Evolutionary conservation across 2,797 vertebrate genomes (phyloP).

Genomic region (Tapera naevia): DNA sequence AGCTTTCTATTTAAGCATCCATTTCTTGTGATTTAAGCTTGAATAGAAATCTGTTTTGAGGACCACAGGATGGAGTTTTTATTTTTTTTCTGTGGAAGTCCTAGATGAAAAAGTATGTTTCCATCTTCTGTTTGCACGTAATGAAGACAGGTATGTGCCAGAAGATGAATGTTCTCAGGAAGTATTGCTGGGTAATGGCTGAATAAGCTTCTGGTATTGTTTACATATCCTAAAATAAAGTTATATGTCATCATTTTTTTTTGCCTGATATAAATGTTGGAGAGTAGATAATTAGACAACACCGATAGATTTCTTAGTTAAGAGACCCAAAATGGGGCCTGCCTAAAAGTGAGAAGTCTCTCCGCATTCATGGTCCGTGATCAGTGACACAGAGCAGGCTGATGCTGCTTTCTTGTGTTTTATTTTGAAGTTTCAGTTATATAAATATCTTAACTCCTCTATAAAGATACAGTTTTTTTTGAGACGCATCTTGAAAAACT

Average conservation of each 20-base stretch:
- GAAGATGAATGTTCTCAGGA: conserved; percentile 33
- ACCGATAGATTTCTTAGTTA: neutral
- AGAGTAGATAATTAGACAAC: conserved; percentile 12
- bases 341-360: neutral
- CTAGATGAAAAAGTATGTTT: conserved; percentile 6
- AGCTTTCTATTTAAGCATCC: neutral
- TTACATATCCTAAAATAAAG: conserved; percentile 44
- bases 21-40: conserved; percentile 4
- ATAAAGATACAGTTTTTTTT: neutral
- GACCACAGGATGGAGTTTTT: neutral
- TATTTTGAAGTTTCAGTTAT: neutral
- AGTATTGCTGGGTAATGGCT: neutral
- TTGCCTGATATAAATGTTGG: conserved; percentile 29
- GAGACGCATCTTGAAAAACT: neutral
- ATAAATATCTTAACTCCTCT: neutral
- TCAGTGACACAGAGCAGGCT: neutral
- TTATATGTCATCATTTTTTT: conserved; percentile 45
- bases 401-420: neutral
- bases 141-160: neutral
- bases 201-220: conserved; percentile 36
- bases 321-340: neutral
- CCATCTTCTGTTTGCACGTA: conserved; percentile 9
- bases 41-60: conserved; percentile 1
- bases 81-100: neutral
- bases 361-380: neutral